Evolutionary conservation across 2,888 invertebrate species (phyloP).

Genomic region (Itoplectis maculator): DNA sequence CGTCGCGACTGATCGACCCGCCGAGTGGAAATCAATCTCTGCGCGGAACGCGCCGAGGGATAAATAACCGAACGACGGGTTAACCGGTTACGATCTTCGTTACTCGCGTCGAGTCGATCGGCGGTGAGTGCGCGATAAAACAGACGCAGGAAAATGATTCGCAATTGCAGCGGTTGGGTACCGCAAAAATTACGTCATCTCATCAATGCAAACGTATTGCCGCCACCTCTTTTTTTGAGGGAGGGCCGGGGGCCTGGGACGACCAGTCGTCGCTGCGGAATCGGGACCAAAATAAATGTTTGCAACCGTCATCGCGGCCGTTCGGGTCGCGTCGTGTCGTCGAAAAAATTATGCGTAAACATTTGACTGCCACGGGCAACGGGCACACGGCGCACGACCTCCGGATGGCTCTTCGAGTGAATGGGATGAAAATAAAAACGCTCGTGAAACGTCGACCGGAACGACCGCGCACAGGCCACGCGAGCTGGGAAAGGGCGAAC

Average conservation of each 20-base stretch:
- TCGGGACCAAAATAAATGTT: not conserved
- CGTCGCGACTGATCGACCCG: slow-evolving; percentile 5
- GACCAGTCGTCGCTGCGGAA: not conserved
- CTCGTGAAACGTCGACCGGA: too few relatives aligned
- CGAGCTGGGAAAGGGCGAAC: not conserved
- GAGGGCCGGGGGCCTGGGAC: too few relatives aligned
- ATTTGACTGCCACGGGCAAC: not conserved
- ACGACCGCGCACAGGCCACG: not conserved
- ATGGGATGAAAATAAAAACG: not conserved
- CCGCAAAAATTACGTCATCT: too few relatives aligned
- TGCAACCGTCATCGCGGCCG: not conserved
- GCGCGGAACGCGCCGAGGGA: slow-evolving; percentile 2
- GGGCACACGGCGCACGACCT: not conserved
- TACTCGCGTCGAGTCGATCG: not conserved
- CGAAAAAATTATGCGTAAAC: not conserved
- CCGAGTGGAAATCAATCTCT: slow-evolving; percentile 29
- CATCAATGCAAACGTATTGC: too few relatives aligned
- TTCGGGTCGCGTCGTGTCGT: not conserved
- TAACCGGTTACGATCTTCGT: too few relatives aligned
- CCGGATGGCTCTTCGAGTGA: not conserved
- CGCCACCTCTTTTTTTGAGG: too few relatives aligned
- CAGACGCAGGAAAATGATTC: not conserved
- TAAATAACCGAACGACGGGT: not conserved
- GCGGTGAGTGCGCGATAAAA: too few relatives aligned
- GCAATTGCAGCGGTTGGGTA: not conserved